Percentiles rank a stretch among this genome's conserved stretches.
Evolutionary conservation across 1,140 invertebrate species (phyloP).

Genomic region (Phymastichus coffea): DNA sequence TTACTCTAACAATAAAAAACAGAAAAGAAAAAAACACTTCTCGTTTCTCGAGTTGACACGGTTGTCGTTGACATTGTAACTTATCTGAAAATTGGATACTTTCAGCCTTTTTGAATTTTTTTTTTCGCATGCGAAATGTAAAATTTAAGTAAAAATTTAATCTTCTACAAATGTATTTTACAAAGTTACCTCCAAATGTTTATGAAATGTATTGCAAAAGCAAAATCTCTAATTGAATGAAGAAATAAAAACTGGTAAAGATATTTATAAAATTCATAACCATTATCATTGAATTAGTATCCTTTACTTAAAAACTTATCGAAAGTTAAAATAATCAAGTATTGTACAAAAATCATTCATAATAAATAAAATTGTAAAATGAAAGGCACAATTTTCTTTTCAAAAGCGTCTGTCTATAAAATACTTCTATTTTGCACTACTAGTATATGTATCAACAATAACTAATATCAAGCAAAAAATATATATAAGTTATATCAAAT

Average conservation of each 20-base stretch:
- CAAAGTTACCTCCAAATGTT: too few relatives aligned
- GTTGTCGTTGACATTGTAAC: not conserved
- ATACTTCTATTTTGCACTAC: constrained; percentile 16
- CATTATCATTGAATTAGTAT: too few relatives aligned
- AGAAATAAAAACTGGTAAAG: too few relatives aligned
- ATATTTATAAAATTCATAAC: too few relatives aligned
- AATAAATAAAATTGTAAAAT: constrained; percentile 22
- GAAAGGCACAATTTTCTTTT: constrained; percentile 28
- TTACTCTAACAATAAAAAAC: constrained; percentile 8
- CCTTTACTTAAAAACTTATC: too few relatives aligned
- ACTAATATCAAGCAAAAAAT: constrained; percentile 26
- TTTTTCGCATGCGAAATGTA: too few relatives aligned
- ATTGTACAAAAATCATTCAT: not conserved
- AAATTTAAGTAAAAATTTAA: too few relatives aligned
- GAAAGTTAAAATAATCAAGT: not conserved
- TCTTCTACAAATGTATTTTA: too few relatives aligned
- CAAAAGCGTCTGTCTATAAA: constrained; percentile 1
- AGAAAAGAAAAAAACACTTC: constrained; percentile 6
- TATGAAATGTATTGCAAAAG: too few relatives aligned
- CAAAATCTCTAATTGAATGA: too few relatives aligned
- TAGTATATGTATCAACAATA: constrained; percentile 15
- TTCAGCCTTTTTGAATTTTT: constrained; percentile 19
- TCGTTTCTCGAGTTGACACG: constrained; percentile 18
- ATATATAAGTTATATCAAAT: constrained; percentile 4
- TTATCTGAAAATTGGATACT: constrained; percentile 13